phyloP scores from a whole-genome alignment of 2,888 invertebrate genomes.

The Luffia ferchaultella region DNA sequence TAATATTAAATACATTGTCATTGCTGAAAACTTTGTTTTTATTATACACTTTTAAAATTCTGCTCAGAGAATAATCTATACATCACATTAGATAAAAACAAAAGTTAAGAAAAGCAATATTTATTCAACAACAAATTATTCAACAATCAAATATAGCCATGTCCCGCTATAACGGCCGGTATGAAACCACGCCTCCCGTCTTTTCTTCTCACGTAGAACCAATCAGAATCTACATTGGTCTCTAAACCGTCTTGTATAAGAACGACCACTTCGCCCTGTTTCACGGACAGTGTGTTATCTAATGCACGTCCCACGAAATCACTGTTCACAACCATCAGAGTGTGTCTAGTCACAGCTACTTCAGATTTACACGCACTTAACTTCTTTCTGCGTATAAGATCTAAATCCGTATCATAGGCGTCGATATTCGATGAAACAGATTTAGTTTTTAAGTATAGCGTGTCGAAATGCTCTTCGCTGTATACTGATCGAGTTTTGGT shows the following conservation, averaged over 20 bases:
- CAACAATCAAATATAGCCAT: constrained; percentile 72
- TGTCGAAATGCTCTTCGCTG: constrained; percentile 78
- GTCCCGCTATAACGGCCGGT: constrained; percentile 79
- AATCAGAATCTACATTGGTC: constrained; percentile 69
- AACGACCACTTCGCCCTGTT: constrained; percentile 79
- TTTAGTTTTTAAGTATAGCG: constrained; percentile 69
- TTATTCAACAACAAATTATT: no score
- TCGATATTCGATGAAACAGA: constrained; percentile 43
- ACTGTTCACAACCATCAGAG: constrained; percentile 73
- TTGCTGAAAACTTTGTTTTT: no score
- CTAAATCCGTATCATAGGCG: constrained; percentile 25
- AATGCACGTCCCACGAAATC: constrained; percentile 68
- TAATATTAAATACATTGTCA: no score
- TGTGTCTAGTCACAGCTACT: constrained; percentile 63
- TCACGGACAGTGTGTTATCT: constrained; percentile 70
- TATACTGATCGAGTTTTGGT: constrained; percentile 47
- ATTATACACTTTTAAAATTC: no score
- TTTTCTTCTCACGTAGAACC: constrained; percentile 79
- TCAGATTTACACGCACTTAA: background rate
- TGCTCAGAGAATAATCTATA: no score
- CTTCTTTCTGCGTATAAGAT: constrained; percentile 21
- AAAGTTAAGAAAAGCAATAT: no score
- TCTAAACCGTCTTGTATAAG: constrained; percentile 59
- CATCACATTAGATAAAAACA: no score
- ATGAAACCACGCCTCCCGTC: constrained; percentile 80